Conservation (phyloP, 2,113 vertebrate species). For the Ellobius talpinus region DNA sequence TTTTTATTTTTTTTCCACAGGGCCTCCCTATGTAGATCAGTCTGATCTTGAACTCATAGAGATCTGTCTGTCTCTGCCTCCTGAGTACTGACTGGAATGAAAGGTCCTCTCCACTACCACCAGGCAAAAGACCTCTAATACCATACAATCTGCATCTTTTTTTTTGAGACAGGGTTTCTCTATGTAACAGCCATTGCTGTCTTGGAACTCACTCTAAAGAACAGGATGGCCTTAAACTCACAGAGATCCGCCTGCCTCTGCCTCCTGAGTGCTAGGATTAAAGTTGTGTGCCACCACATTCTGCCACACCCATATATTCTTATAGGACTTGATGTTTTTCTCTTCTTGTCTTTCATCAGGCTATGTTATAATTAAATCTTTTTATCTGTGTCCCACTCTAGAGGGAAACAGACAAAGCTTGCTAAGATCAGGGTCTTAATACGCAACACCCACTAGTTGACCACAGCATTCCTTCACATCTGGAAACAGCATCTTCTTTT, state of each 20-base stretch:
- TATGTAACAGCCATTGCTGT: not conserved
- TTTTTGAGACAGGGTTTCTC: not conserved
- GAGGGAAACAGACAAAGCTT: not conserved
- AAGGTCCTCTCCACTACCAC: not conserved
- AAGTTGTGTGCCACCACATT: not conserved
- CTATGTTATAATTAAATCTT: not conserved
- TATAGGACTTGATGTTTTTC: not conserved
- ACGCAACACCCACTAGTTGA: not conserved
- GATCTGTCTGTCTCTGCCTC: not conserved
- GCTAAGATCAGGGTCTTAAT: constrained; percentile 11
- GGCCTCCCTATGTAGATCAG: not conserved
- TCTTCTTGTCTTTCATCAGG: not conserved
- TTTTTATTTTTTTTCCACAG: not conserved
- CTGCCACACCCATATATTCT: not conserved
- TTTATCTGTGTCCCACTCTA: not conserved
- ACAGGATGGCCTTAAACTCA: not conserved
- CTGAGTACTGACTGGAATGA: not conserved
- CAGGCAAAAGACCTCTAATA: not conserved
- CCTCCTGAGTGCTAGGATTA: not conserved
- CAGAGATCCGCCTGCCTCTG: not conserved
- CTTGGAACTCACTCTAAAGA: not conserved
- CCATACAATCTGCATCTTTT: not conserved
- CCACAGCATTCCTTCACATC: not conserved
- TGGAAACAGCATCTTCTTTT: constrained; percentile 3
- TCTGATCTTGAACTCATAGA: not conserved